These are phyloP conservation scores for Caenorhabditis sulstoni DNA, from an alignment of 2,888 invertebrate species.

Conservation along the genomic window DNA sequence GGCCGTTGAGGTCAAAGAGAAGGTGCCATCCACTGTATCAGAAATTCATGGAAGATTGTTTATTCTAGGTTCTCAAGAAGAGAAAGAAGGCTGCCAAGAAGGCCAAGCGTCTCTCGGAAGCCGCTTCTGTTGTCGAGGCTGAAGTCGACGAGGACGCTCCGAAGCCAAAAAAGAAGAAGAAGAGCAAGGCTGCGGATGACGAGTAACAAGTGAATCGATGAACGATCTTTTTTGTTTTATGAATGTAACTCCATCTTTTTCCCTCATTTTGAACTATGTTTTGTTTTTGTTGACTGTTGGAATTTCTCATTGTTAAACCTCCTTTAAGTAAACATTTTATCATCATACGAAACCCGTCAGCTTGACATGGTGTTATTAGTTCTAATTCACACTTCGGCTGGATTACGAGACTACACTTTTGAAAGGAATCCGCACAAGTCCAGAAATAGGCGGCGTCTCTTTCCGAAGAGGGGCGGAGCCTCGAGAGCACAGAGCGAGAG, in stretches of 20 bases:
- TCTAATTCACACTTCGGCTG: background rate
- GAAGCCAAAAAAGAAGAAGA: constrained; percentile 73
- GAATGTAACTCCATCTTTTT: constrained; percentile 28
- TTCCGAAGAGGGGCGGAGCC: constrained; percentile 23
- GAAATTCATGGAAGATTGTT: background rate
- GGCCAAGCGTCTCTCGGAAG: constrained; percentile 66
- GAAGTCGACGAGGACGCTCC: constrained; percentile 59
- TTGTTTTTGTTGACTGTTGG: constrained; percentile 58
- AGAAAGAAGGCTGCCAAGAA: constrained; percentile 77
- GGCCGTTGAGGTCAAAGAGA: constrained; percentile 67
- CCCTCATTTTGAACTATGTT: constrained; percentile 49
- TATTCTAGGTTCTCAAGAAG: constrained; percentile 73
- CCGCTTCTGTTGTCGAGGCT: constrained; percentile 27
- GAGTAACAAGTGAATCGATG: constrained; percentile 54
- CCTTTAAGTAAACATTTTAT: constrained; percentile 26
- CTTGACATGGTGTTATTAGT: background rate
- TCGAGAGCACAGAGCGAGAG: background rate
- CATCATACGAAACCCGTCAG: background rate
- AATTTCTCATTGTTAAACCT: constrained; percentile 21
- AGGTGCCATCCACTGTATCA: constrained; percentile 47
- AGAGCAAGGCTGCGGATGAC: constrained; percentile 64
- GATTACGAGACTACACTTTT: constrained; percentile 15
- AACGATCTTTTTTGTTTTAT: constrained; percentile 47
- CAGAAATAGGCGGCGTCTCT: constrained; percentile 20
- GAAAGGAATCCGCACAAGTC: constrained; percentile 6